These are phyloP conservation scores for Todiramphus saurophagus DNA, from an alignment of 2,113 vertebrate genomes.

Conservation along the genomic window DNA sequence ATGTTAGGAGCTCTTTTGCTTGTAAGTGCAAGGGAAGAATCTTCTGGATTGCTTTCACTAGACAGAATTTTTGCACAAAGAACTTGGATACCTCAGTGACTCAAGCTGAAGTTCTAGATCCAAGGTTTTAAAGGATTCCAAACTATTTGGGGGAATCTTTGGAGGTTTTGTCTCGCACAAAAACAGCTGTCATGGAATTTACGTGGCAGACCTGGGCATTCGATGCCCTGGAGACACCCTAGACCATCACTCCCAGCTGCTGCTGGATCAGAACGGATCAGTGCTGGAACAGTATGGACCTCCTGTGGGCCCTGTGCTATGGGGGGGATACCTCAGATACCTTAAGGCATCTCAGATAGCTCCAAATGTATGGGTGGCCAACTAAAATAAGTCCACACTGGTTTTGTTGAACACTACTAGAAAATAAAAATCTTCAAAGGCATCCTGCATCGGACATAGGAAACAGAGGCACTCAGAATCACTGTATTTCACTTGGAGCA, in stretches of 20 bases:
- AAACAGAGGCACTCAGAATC: neutral
- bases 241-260: neutral
- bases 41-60: neutral
- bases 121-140: neutral
- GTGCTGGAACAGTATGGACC: neutral
- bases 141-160: neutral
- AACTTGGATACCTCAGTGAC: neutral
- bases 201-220: neutral
- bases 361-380: neutral
- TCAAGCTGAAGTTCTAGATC: neutral
- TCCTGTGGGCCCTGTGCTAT: neutral
- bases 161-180: neutral
- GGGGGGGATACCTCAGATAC: neutral
- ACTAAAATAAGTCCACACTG: neutral
- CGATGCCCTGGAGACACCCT: neutral
- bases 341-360: neutral
- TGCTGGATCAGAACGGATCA: neutral
- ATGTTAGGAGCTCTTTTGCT: neutral
- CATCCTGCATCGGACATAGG: fast-evolving
- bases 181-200: neutral
- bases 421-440: neutral
- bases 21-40: neutral
- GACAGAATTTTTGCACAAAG: neutral
- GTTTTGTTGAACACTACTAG: neutral
- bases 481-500: neutral